A percentile compares a stretch with the other conserved stretches of the same genome.
phyloP scores from a whole-genome alignment of 2,888 invertebrate species.

The Drosophila paranaensis region DNA sequence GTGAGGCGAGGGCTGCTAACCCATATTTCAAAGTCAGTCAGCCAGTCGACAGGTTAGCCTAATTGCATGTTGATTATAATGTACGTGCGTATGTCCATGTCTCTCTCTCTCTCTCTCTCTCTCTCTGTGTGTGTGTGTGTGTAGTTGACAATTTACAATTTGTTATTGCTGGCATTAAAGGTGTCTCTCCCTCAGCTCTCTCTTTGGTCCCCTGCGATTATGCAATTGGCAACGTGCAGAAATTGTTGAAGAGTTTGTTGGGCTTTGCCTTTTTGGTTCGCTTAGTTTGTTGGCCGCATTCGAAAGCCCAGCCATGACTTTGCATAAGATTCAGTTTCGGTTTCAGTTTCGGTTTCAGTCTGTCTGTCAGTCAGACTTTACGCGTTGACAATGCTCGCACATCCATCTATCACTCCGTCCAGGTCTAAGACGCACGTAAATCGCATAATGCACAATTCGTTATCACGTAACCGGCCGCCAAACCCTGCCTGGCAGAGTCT shows the following conservation, averaged over 20 bases:
- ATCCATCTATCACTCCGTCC: constrained; percentile 28
- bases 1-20: constrained; percentile 58
- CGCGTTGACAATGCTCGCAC: constrained; percentile 53
- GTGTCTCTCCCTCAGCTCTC: constrained; percentile 52
- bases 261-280: constrained; percentile 50
- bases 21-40: constrained; percentile 80
- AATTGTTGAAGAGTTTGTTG: constrained; percentile 62
- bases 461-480: constrained; percentile 49
- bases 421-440: constrained; percentile 63
- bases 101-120: constrained; percentile 10
- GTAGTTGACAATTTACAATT: constrained; percentile 75
- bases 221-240: constrained; percentile 78
- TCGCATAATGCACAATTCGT: constrained; percentile 72
- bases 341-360: constrained; percentile 6
- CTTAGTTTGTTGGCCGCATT: constrained; percentile 53
- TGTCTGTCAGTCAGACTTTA: constrained; percentile 25
- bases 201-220: constrained; percentile 41
- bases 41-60: constrained; percentile 70
- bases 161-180: constrained; percentile 66
- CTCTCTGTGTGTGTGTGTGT: constrained; percentile 32
- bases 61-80: constrained; percentile 74
- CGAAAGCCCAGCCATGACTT: constrained; percentile 73
- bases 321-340: constrained; percentile 72
- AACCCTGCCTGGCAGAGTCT: background rate
- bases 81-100: constrained; percentile 13